Conservation (phyloP, 2,888 invertebrate species). For the Acanthoscelides obtectus region DNA sequence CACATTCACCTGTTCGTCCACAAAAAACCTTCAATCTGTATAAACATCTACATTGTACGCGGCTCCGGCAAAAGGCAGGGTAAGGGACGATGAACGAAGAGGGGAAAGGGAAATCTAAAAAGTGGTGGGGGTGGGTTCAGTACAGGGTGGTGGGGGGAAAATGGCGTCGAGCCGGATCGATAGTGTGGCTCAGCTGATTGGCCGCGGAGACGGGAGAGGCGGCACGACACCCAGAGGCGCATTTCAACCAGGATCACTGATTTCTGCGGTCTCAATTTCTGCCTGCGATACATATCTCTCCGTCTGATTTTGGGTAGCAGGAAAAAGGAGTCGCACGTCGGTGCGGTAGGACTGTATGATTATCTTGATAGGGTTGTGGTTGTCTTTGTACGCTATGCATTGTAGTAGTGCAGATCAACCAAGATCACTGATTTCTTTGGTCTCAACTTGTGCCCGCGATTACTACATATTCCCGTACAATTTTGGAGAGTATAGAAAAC, state of each 20-base stretch:
- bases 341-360: too few relatives aligned
- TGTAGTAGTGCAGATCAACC: too few relatives aligned
- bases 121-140: slow-evolving; percentile 11
- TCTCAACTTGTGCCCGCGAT: too few relatives aligned
- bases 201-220: slow-evolving; percentile 35
- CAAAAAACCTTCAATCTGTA: slow-evolving; percentile 31
- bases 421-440: too few relatives aligned
- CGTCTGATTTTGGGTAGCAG: not conserved
- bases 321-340: too few relatives aligned
- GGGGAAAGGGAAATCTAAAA: slow-evolving; percentile 19
- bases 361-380: too few relatives aligned
- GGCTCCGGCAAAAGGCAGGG: not conserved
- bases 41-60: slow-evolving; percentile 34
- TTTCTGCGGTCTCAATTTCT: not conserved
- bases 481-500: too few relatives aligned
- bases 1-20: slow-evolving; percentile 21
- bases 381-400: too few relatives aligned
- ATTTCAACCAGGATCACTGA: not conserved
- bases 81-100: not conserved
- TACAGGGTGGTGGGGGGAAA: slow-evolving; percentile 37
- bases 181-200: slow-evolving; percentile 45
- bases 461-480: too few relatives aligned
- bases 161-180: slow-evolving; percentile 47
- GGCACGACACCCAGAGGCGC: slow-evolving; percentile 34
- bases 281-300: not conserved